Evolutionary conservation across 2,888 invertebrate species (phyloP), one percentile per base, ranked within the genome.

Genomic region (Drosophila diplacantha): DNA sequence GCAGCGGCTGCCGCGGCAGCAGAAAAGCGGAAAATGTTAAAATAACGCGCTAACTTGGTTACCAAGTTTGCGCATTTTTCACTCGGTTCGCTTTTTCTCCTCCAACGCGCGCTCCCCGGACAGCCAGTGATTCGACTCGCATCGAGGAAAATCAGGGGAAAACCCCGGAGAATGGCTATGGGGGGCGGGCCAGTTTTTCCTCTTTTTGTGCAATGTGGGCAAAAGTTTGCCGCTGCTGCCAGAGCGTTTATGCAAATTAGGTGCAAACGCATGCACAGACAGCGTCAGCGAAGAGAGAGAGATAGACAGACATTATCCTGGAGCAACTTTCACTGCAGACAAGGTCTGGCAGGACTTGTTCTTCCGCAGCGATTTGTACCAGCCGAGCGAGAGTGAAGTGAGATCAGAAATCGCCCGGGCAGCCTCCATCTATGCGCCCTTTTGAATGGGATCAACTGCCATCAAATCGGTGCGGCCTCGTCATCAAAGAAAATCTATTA

Each of bases 21-120:
- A 72, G 66, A 59, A 78, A 74, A 81, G 80, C 75, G 82, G 74
- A 79, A 81, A 75, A 81, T 78, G 83, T 77, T 78, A 76, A 83
- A 83, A 81, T 76, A 82, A 80, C 75, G 74, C 82, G 81, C 76
- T 80, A 84, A 84, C 84, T 84, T 84, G 83, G 84, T 81, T 83
- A 83, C 75, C 74, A 81, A 84, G 83, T 82, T 81, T 83, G 83
- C 69, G 78, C 75, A 78, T 82, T 84, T 84, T 82, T 84, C 84
- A 83, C 80, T 83, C 81, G 73, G 75, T 66, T 80, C 81, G 59
- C 64, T 64, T 57, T 66, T 34, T 46, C 50, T 26, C 20, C 50
- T 22, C 12, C 26, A 12, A 8, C n/a, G 16, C 53, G 39, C 41
- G 29, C 44, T 61, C 51, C 29, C 44, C 18, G 44, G 29, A 43